Conservation (phyloP, 2,113 vertebrate genomes). For the Bolborhynchus lineola region DNA sequence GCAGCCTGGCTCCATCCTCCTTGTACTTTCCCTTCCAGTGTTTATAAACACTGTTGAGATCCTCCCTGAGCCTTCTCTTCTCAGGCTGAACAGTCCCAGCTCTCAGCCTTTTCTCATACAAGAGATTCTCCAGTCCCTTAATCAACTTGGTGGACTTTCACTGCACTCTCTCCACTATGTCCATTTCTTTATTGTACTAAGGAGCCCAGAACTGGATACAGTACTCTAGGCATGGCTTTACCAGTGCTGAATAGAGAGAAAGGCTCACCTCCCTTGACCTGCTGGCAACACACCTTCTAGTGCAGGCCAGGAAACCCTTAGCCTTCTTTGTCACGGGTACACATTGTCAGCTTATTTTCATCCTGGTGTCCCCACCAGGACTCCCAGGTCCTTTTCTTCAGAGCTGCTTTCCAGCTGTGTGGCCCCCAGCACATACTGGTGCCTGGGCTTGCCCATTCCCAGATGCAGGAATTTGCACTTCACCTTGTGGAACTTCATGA, state of each 20-base stretch:
- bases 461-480: neutral
- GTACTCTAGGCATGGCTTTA: neutral
- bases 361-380: neutral
- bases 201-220: neutral
- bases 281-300: neutral
- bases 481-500: neutral
- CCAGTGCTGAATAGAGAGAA: neutral
- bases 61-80: neutral
- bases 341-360: neutral
- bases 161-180: neutral
- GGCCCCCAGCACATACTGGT: rapidly evolving
- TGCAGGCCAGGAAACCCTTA: neutral
- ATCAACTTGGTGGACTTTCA: neutral
- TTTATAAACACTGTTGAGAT: neutral
- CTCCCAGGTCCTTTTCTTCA: neutral
- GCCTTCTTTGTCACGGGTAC: neutral
- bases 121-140: neutral
- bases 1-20: neutral
- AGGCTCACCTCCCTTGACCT: rapidly evolving
- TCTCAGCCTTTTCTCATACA: neutral
- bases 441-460: neutral
- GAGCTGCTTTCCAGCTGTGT: neutral
- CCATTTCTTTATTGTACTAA: neutral
- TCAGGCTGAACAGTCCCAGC: neutral
- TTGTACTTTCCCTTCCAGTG: neutral